Conservation (phyloP, 2,113 vertebrate genomes). For the Taurulus bubalis region DNA sequence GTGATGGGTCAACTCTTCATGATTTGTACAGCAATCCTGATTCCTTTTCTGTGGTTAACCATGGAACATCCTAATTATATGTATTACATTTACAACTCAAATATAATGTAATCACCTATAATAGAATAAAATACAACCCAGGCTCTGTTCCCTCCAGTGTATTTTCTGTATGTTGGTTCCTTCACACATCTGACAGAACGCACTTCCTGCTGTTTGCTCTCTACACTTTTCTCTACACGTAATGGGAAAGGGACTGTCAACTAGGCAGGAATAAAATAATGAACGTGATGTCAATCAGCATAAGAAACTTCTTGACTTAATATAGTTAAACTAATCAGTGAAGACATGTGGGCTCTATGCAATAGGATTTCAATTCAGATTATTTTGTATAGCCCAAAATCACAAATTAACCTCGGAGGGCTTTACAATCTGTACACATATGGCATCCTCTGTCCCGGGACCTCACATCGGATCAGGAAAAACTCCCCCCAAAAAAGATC, state of each 20-base stretch:
- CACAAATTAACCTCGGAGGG: no score
- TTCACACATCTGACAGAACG: no score
- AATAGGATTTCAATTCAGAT: no score
- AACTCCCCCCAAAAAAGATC: no score
- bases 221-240: no score
- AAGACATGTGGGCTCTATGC: neutral
- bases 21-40: neutral
- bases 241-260: neutral
- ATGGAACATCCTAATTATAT: neutral
- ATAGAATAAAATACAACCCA: neutral
- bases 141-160: neutral
- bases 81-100: neutral
- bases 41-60: neutral
- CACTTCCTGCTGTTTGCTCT: neutral
- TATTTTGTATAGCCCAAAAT: no score
- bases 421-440: no score
- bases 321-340: neutral
- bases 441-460: no score
- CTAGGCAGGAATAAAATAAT: neutral
- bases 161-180: neutral
- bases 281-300: neutral
- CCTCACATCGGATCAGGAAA: no score
- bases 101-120: neutral
- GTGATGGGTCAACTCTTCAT: neutral
- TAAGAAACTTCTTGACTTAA: neutral